Evolutionary conservation across 1,140 invertebrate species (phyloP).

Genomic region (Maconellicoccus hirsutus): DNA sequence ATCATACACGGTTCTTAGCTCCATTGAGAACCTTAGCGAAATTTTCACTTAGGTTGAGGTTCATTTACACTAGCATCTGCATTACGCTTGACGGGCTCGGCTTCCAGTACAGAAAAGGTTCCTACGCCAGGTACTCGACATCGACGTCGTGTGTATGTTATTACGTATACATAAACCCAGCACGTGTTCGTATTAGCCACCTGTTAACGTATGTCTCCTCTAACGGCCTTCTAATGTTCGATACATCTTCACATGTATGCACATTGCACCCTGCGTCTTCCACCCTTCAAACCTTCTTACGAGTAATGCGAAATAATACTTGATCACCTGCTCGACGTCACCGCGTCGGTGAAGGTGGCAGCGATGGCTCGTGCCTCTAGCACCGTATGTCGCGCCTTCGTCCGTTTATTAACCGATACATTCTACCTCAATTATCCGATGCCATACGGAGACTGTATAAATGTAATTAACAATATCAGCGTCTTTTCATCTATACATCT

Average conservation of each 20-base stretch:
- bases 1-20: too few relatives aligned
- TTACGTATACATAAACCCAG: slow-evolving; percentile 12
- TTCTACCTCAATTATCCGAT: neutral
- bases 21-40: too few relatives aligned
- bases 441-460: neutral
- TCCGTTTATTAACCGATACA: slow-evolving; percentile 12
- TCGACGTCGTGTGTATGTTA: neutral
- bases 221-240: neutral
- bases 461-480: too few relatives aligned
- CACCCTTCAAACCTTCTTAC: too few relatives aligned
- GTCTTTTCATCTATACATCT: too few relatives aligned
- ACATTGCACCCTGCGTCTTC: too few relatives aligned
- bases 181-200: slow-evolving; percentile 21
- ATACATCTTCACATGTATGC: neutral
- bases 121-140: too few relatives aligned
- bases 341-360: neutral
- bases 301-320: slow-evolving; percentile 12
- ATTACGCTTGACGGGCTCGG: neutral
- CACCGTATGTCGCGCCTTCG: slow-evolving; percentile 1
- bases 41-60: neutral
- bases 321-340: slow-evolving; percentile 8
- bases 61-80: neutral
- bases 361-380: slow-evolving; percentile 2
- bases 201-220: slow-evolving; percentile 12
- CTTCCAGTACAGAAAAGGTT: too few relatives aligned